Evolutionary conservation across 2,888 invertebrate genomes (phyloP).

Genomic region (Torymus tubicola): DNA sequence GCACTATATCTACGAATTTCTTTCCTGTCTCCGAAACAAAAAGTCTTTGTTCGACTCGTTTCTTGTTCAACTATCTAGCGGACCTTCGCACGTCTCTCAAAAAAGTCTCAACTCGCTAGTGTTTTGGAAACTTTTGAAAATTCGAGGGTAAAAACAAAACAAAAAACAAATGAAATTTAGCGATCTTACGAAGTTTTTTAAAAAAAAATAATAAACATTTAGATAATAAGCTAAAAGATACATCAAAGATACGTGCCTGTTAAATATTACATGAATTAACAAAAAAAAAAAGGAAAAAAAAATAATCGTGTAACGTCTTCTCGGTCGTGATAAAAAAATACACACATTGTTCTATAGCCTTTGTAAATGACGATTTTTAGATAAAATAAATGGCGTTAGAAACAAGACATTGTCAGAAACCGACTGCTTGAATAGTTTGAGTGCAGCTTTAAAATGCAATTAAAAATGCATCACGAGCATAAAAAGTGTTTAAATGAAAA

Average conservation of each 20-base stretch:
- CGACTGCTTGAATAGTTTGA: conserved; percentile 33
- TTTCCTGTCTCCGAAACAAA: neutral
- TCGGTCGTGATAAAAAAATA: conserved; percentile 28
- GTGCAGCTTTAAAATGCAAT: conserved; percentile 20
- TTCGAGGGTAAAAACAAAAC: conserved; percentile 20
- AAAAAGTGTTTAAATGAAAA: conserved; percentile 19
- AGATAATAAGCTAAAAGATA: conserved; percentile 56
- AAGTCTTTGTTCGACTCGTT: conserved; percentile 19
- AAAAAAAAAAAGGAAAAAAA: neutral
- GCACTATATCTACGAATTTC: conserved; percentile 12
- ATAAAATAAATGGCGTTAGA: conserved; percentile 8
- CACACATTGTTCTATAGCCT: conserved; percentile 21
- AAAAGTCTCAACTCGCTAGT: conserved; percentile 37
- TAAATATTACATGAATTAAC: conserved; percentile 50
- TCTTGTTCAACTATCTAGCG: neutral
- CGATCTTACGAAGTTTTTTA: conserved; percentile 40
- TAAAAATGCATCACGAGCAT: conserved; percentile 32
- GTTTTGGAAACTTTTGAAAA: conserved; percentile 20
- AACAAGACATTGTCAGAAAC: conserved; percentile 3
- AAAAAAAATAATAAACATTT: conserved; percentile 37
- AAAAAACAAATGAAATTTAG: conserved; percentile 12
- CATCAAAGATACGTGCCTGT: conserved; percentile 67
- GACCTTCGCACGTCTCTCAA: conserved; percentile 51
- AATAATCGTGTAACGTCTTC: conserved; percentile 39
- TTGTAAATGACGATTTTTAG: conserved; percentile 39